Percentiles rank a stretch among this genome's conserved stretches.
Conservation (phyloP, 1,140 invertebrate species). For the Dermatophagoides farinae region DNA sequence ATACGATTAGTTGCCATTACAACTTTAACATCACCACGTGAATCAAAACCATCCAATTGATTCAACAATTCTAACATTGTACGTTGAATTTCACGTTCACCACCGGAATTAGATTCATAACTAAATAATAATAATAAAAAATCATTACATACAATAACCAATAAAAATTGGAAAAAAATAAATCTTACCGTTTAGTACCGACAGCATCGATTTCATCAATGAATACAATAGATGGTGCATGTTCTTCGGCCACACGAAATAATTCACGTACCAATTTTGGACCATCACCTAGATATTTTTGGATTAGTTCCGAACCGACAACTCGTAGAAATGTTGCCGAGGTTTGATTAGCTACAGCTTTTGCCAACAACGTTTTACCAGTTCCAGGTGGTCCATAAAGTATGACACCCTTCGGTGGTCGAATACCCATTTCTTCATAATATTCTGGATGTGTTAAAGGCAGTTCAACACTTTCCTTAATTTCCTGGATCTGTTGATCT, state of each 20-base stretch:
- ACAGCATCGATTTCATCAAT: conserved; percentile 99
- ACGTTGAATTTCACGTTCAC: conserved; percentile 96
- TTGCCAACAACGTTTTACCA: conserved; percentile 88
- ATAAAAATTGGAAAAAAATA: neutral
- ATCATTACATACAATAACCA: neutral
- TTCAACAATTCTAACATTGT: conserved; percentile 99
- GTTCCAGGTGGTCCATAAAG: conserved; percentile 95
- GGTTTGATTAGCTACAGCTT: conserved; percentile 98
- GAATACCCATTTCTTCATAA: conserved; percentile 99
- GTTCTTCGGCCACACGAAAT: conserved; percentile 94
- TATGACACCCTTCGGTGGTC: conserved; percentile 97
- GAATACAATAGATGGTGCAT: conserved; percentile 98
- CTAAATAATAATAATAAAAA: conserved; percentile 20
- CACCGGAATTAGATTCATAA: conserved; percentile 98
- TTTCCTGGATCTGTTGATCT: conserved; percentile 99
- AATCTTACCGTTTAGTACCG: conserved; percentile 64
- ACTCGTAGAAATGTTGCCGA: conserved; percentile 96
- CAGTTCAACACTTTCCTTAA: conserved; percentile 95
- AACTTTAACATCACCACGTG: conserved; percentile 80
- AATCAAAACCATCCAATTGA: conserved; percentile 97
- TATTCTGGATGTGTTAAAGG: conserved; percentile 98
- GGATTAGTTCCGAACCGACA: conserved; percentile 95
- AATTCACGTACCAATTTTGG: conserved; percentile 93
- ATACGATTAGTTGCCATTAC: conserved; percentile 99
- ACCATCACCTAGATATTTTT: conserved; percentile 97